Evolutionary conservation across 1,140 invertebrate species (phyloP), one percentile per base, ranked within the genome.

Genomic region (Lanistes nyassanus): DNA sequence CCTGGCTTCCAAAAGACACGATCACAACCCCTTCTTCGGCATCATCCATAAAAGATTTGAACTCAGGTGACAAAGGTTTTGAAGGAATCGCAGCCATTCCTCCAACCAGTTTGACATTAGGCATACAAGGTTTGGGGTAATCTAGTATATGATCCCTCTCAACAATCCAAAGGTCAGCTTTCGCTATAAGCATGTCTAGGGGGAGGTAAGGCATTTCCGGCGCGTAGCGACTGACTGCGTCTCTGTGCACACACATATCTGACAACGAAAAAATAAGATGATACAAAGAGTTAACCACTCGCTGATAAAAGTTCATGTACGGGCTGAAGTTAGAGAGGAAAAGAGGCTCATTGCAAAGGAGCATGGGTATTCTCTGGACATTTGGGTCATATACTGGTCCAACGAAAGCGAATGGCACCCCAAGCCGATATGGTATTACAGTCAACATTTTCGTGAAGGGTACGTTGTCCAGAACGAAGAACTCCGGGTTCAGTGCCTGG

Each of bases 31-130:
- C 81, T 31, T 78, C 42, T 29, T 47, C 60, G 19, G 71, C 64
- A 7, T 68, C 26, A 23, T 77, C 66, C 21, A 74, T 62, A 62
- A 80, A 81, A 16, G 55, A n/a, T 19, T 77, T 37, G 34, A 82
- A 66, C 6, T 76, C 21, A 3, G 37, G 64, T 0, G 66, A 23
- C 13, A n/a, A n/a, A 83, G 26, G 6, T 71, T 56, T 29, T 75
- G 74, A 16, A 0, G 71, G 55, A 29, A 47, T 29, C 2, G 76
- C 56, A 13, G 79, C 64, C n/a, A 78, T 34, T 34, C 78, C 78
- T 31, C 82, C 82, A 53, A 82, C 75, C 21, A 72, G 72, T 31
- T 75, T 79, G 16, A 78, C 62, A 29, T 84, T 78, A 4, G 81
- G 79, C 4, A 83, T 58, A 19, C 55, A 53, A 3, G 81, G 75